Evolutionary conservation across 2,888 invertebrate species (phyloP), one percentile per base, ranked within the genome.

Genomic region (Aquatica leii): DNA sequence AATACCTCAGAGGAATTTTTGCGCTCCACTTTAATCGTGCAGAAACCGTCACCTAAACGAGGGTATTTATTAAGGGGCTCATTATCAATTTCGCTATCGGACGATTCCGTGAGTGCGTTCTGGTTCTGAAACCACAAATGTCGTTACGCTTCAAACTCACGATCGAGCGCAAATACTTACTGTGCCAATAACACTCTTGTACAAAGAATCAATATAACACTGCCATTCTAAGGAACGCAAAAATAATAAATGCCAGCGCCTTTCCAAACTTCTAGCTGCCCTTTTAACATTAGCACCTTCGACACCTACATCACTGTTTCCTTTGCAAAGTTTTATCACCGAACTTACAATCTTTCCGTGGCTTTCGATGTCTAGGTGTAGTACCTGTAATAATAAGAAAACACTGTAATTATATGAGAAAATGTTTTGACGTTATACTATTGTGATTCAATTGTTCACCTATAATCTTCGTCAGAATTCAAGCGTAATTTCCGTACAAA

Each of bases 311-410:
- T 63, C 66, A 59, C 51, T 52, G 48, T 53, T 75, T 72, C 77
- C 88, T 79, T 86, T 90, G 84, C 90, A 91, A 81, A 89, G 87
- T 82, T 89, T 89, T 82, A 90, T 90, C 83, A 90, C 89, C 63
- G 90, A 90, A 79, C 86, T 87, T 80, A 93, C 93, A 82, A 92
- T 90, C 83, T 92, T 90, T 75, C 91, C 90, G 86, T 93, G 94
- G 82, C 93, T 93, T 87, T 94, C 93, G 83, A 96, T 94, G 86
- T 95, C 94, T 80, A 90, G 89, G 86, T 95, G 94, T 82, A 95
- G 89, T 86, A 91, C 91, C 95, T 96, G 87, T 20, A 85, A 84
- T 35, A 52, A 52, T 5, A n/a, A 6, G 12, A 15, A 14, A 15
- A 15, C 15, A 17, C 12, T 15, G 12, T 15, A 43, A 14, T 17